phyloP scores from a whole-genome alignment of 2,888 invertebrate genomes.

The Heteromurus nitidus region DNA sequence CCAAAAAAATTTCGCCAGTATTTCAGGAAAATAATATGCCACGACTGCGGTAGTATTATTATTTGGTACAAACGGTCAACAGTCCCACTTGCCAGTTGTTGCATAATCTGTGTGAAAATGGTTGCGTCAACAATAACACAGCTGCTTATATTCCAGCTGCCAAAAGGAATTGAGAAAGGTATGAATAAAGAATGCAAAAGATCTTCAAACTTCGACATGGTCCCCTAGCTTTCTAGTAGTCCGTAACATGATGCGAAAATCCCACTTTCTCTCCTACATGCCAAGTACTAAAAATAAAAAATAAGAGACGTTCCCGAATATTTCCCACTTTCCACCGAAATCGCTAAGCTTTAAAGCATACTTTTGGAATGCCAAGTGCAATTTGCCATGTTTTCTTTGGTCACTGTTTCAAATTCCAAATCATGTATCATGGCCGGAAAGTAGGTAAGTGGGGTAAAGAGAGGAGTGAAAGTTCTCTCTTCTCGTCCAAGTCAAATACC shows the following conservation, averaged over 20 bases:
- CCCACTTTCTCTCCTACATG: not conserved
- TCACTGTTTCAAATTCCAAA: constrained; percentile 15
- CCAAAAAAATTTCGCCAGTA: too few species aligned
- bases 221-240: not conserved
- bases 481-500: too few species aligned
- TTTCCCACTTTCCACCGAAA: not conserved
- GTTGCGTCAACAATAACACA: constrained; percentile 26
- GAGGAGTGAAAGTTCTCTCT: too few species aligned
- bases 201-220: not conserved
- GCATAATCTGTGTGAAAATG: not conserved
- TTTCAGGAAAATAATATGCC: too few species aligned
- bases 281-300: not conserved
- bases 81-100: constrained; percentile 21
- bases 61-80: too few species aligned
- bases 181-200: constrained; percentile 14
- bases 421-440: too few species aligned
- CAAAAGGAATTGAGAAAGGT: not conserved
- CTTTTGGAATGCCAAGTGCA: too few species aligned
- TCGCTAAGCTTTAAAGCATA: too few species aligned
- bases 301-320: too few species aligned
- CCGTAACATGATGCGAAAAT: not conserved
- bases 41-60: too few species aligned
- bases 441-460: too few species aligned
- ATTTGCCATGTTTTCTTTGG: constrained; percentile 19
- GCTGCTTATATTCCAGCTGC: constrained; percentile 11